Evolutionary conservation across 2,888 invertebrate species (phyloP), one percentile per base, ranked within the genome.

Genomic region (Drosophila affinis): DNA sequence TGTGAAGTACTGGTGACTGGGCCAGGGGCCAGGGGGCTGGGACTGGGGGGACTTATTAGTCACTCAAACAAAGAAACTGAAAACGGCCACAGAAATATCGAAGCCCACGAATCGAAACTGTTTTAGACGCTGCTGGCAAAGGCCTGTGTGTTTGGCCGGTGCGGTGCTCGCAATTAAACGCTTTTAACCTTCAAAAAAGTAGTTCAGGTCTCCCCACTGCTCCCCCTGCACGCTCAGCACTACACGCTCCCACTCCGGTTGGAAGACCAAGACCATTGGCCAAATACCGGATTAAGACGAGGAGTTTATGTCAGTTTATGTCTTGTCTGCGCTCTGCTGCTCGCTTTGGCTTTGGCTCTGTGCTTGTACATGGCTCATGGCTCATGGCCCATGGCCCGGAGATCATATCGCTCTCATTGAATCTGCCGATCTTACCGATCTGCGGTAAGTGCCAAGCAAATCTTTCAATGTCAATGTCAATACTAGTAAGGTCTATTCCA

Each of bases 401-500:
- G 52, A 62, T 70, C 48, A 52, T 63, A 39, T 39, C 55, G 49
- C 34, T 74, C 72, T 67, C 73, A 49, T 72, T 72, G 67, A 73
- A 85, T 73, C 81, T 74, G 48, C 75, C 73, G 72, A 78, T 69
- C 62, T 64, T 24, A 48, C 34, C 18, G 47, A 54, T 54, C 54
- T 47, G 47, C 64, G 45, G 45, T 39, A 47, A 56, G 59, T 71
- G 69, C 62, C 65, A 67, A 72, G 71, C 74, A 49, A 75, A 74
- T 79, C 79, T 77, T 78, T 86, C 88, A 89, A 87, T 87, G 88
- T 89, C 88, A 89, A 89, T 89, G 89, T 87, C 89, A 89, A 86
- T 80, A 56, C 39, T 14, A 6, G 14, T 39, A 39, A 69, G 55
- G 56, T 82, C 62, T 53, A 59, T 54, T 62, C 32, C 53, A 24